Evolutionary conservation across 2,797 vertebrate genomes (phyloP).

Genomic region (Sorex maritimensis): DNA sequence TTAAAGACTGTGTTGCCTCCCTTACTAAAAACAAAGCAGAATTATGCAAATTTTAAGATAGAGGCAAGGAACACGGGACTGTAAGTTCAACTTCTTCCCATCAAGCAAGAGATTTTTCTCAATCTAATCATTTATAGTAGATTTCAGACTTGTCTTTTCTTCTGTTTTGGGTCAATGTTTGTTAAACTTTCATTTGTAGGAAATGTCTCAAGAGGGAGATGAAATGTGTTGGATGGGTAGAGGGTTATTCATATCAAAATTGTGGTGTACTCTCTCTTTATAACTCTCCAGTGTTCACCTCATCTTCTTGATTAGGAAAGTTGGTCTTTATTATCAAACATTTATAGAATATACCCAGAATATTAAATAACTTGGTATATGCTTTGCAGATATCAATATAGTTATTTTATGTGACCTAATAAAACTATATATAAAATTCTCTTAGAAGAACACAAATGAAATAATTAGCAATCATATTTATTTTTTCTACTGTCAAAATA

Average conservation of each 20-base stretch:
- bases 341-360: not conserved
- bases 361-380: not conserved
- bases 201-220: not conserved
- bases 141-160: not conserved
- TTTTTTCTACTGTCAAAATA: not conserved
- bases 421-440: not conserved
- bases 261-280: not conserved
- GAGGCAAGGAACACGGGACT: not conserved
- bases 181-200: not conserved
- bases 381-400: not conserved
- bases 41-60: not conserved
- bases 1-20: not conserved
- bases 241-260: not conserved
- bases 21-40: slow-evolving; percentile 17
- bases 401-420: not conserved
- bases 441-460: not conserved
- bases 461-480: slow-evolving; percentile 22
- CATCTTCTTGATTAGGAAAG: not conserved
- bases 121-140: not conserved
- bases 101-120: not conserved
- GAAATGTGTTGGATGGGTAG: not conserved
- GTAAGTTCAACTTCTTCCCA: not conserved
- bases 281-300: not conserved
- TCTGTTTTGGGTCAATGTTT: not conserved
- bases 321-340: not conserved